Percentiles rank a stretch among this genome's conserved stretches.
Evolutionary conservation across 2,113 vertebrate genomes (phyloP).

Genomic region (Heptranchias perlo): DNA sequence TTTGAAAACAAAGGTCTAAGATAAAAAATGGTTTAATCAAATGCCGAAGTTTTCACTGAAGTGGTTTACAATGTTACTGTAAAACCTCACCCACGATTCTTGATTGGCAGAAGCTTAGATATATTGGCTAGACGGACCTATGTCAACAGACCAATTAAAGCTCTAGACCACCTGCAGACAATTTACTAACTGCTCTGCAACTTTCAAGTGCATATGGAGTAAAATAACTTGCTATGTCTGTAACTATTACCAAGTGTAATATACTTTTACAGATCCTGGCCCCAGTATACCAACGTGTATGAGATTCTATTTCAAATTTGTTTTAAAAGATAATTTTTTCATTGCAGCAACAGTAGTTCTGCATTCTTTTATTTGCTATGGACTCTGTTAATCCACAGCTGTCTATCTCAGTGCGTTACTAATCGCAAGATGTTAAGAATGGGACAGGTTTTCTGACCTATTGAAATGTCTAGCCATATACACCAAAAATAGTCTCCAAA

Average conservation of each 20-base stretch:
- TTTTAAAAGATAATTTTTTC: neutral
- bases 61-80: neutral
- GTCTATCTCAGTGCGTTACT: neutral
- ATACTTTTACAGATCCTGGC: neutral
- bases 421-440: neutral
- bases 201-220: neutral
- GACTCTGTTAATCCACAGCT: neutral
- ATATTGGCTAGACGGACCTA: neutral
- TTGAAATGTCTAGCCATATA: neutral
- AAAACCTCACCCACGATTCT: neutral
- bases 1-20: neutral
- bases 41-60: neutral
- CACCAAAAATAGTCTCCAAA: neutral
- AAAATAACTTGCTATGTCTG: neutral
- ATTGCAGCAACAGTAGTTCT: neutral
- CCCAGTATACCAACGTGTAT: neutral
- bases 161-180: neutral
- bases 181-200: neutral
- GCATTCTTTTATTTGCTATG: neutral
- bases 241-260: neutral
- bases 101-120: neutral
- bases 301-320: neutral
- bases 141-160: neutral
- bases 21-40: neutral
- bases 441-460: neutral